These are phyloP conservation scores for Drosophila tropicalis DNA, from an alignment of 1,140 invertebrate genomes.

Conservation along the genomic window DNA sequence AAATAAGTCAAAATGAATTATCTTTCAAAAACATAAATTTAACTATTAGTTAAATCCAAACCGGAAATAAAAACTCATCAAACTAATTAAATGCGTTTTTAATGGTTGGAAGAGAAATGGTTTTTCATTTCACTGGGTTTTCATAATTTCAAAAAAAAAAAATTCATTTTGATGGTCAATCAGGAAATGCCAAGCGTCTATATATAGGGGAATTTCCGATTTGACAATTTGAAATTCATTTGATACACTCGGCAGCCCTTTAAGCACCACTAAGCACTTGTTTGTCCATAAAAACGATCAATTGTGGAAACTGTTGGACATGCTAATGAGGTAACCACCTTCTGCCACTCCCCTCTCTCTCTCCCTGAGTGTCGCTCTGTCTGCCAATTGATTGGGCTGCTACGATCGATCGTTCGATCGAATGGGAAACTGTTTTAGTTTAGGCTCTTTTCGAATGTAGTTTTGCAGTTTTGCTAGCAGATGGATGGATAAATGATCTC, in stretches of 20 bases:
- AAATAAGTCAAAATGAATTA: constrained; percentile 3
- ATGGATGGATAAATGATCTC: constrained; percentile 11
- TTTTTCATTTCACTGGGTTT: constrained; percentile 4
- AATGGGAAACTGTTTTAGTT: not conserved
- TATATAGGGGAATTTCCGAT: constrained; percentile 43
- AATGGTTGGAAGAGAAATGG: constrained; percentile 31
- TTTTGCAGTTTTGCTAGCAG: not conserved
- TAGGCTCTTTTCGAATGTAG: not conserved
- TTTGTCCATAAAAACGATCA: constrained; percentile 20
- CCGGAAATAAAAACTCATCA: constrained; percentile 48
- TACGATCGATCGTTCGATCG: constrained; percentile 24
- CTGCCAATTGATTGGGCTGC: constrained; percentile 52
- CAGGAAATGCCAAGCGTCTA: constrained; percentile 34
- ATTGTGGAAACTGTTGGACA: constrained; percentile 24
- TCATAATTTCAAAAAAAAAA: no score
- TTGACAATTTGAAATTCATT: constrained; percentile 27
- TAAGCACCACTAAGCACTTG: constrained; percentile 21
- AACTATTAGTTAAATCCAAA: constrained; percentile 10
- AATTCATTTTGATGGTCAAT: constrained; percentile 2
- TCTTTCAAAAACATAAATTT: not conserved
- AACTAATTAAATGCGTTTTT: constrained; percentile 61
- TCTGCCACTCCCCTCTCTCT: not conserved
- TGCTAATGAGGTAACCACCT: constrained; percentile 36
- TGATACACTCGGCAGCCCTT: not conserved
- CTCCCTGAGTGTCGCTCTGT: not conserved